Base-by-base conservation (phyloP, 2,888 invertebrate genomes). In the Seladonia tumulorum region DNA sequence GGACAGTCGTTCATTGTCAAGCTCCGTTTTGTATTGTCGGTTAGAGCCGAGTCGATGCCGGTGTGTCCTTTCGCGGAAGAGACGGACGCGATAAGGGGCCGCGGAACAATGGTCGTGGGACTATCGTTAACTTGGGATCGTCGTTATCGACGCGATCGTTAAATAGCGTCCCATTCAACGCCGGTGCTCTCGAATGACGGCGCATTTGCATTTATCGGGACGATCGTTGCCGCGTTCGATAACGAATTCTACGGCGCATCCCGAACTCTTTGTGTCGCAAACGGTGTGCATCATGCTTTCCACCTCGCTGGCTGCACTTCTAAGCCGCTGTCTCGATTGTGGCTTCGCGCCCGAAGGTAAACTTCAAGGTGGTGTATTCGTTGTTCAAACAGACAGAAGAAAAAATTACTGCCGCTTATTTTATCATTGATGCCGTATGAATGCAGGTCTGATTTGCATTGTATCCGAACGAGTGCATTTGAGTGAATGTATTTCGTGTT, bases 71-170 rank as follows among this genome's bases (percentile, higher is more conserved):
- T 80, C 72, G 71, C 72, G 78, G 70, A 87, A 70, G 80, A 35
- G 49, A 39, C 10, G 16, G 8, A 35, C 72, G 42, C 47, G 60
- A 70, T 74, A 77, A 72, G 35, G 35, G 25, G 45, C 39, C 45
- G 8, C 8, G 22, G 74, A 76, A 79, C 83, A 80, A 83, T 70
- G 53, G 63, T 3, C 22, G 7, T 16, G 39, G 47, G 45, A 47
- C 25, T 86, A 77, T 83, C 81, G 77, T 73, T 71, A 39, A 42
- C 49, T 57, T 29, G 75, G 71, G 68, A 77, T 85, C 79, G 49
- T 47, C 42, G 25, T 85, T 83, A 83, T 86, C 76, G 57, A 47
- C n/a, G 18, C 14, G 73, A 77, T 82, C 71, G 74, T 87, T 79
- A 74, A 73, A 82, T 74, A 63, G 29, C 68, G 60, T 78, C 53